These are phyloP conservation scores for Chaetura pelagica DNA, from an alignment of 2,113 vertebrate species.

Conservation along the genomic window DNA sequence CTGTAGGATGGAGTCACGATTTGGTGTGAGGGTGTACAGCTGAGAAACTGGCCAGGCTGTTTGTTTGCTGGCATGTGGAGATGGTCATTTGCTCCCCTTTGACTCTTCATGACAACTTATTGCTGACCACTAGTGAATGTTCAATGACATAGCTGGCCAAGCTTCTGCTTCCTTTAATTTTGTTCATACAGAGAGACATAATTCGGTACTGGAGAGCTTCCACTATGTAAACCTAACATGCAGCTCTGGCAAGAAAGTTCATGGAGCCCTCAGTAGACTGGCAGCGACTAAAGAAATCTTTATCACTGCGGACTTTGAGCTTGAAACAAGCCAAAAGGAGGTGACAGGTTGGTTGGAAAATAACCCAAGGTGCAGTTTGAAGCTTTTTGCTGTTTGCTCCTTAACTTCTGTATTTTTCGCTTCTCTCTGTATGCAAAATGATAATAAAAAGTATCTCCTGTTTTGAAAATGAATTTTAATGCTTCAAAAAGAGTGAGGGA, in stretches of 20 bases:
- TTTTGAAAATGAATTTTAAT: constrained; percentile 78
- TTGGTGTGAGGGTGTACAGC: not conserved
- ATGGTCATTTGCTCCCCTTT: not conserved
- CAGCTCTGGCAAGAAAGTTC: constrained; percentile 80
- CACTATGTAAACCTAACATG: constrained; percentile 93
- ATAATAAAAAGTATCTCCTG: constrained; percentile 92
- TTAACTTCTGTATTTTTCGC: constrained; percentile 62
- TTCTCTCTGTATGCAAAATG: constrained; percentile 50
- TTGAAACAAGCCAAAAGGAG: constrained; percentile 93
- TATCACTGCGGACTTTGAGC: constrained; percentile 92
- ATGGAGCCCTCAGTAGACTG: constrained; percentile 82
- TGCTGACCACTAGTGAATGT: constrained; percentile 19
- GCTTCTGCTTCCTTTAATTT: constrained; percentile 76
- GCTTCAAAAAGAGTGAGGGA: constrained; percentile 8
- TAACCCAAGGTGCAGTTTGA: constrained; percentile 49
- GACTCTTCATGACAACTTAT: not conserved
- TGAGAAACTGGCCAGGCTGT: not conserved
- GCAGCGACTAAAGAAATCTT: constrained; percentile 83
- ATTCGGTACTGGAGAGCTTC: constrained; percentile 90
- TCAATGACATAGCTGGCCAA: constrained; percentile 52
- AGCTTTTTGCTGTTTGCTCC: constrained; percentile 59
- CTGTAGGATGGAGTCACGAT: not conserved
- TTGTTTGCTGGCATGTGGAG: constrained; percentile 14
- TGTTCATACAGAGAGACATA: constrained; percentile 87
- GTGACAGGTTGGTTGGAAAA: constrained; percentile 98